Evolutionary conservation across 2,797 vertebrate species (phyloP).

Genomic region (Pantherophis alleghaniensis): DNA sequence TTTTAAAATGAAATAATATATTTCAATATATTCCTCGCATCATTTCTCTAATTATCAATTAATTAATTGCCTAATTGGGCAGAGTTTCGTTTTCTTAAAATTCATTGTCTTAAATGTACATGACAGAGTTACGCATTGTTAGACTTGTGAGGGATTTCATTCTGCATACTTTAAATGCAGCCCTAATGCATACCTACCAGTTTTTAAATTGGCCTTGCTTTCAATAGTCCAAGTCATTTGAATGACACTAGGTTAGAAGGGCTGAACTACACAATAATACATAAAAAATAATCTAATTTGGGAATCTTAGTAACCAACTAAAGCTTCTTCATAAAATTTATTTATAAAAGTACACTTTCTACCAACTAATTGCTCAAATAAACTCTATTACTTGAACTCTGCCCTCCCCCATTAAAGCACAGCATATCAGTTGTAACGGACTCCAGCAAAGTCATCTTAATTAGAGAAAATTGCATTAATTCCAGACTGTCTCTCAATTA

Average conservation of each 20-base stretch:
- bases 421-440: neutral
- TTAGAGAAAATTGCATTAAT: neutral
- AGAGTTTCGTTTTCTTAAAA: neutral
- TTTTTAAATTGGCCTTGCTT: neutral
- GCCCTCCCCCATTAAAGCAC: neutral
- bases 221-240: neutral
- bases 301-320: neutral
- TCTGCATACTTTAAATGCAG: neutral
- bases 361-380: neutral
- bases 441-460: neutral
- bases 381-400: neutral
- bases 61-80: neutral
- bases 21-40: neutral
- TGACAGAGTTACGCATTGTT: neutral
- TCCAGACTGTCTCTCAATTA: neutral
- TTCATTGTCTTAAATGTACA: neutral
- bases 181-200: neutral
- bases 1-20: neutral
- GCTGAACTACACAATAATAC: neutral
- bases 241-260: neutral
- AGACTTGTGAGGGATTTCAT: neutral
- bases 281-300: neutral
- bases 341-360: neutral
- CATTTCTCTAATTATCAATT: conserved; percentile 8
- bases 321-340: neutral